Conservation (phyloP, 2,797 vertebrate genomes). For the Xenentodon cancila region DNA sequence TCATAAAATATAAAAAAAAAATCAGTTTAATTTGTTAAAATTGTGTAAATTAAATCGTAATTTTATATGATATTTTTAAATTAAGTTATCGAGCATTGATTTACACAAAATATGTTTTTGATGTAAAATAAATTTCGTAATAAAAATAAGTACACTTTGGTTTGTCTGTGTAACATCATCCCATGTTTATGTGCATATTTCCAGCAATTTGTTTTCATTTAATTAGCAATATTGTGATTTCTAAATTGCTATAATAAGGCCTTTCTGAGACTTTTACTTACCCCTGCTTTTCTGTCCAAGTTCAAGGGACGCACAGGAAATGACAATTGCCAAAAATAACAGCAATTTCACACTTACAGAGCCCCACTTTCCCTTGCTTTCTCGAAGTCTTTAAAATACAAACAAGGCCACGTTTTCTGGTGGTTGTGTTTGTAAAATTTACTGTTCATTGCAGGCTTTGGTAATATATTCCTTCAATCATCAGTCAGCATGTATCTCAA, state of each 20-base stretch:
- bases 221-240: constrained; percentile 15
- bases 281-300: constrained; percentile 4
- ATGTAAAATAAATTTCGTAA: neutral
- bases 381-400: constrained; percentile 24
- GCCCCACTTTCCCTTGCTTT: constrained; percentile 21
- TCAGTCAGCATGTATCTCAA: constrained; percentile 2
- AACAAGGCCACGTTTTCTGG: constrained; percentile 34
- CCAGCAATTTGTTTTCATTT: constrained; percentile 31
- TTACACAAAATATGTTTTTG: neutral
- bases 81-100: constrained; percentile 1
- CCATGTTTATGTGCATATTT: neutral
- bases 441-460: neutral
- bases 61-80: neutral
- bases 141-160: neutral
- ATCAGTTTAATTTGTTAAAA: neutral
- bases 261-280: constrained; percentile 6
- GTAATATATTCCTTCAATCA: constrained; percentile 21
- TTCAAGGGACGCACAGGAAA: constrained; percentile 31
- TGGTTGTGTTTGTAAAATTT: constrained; percentile 20
- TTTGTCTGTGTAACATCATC: neutral
- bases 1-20: no score
- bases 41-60: neutral
- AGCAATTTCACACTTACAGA: constrained; percentile 30
- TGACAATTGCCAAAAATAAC: constrained; percentile 49
- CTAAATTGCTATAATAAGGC: constrained; percentile 3